These are phyloP conservation scores for Agrenia bidenticulata DNA, from an alignment of 2,888 invertebrate species.

Conservation along the genomic window DNA sequence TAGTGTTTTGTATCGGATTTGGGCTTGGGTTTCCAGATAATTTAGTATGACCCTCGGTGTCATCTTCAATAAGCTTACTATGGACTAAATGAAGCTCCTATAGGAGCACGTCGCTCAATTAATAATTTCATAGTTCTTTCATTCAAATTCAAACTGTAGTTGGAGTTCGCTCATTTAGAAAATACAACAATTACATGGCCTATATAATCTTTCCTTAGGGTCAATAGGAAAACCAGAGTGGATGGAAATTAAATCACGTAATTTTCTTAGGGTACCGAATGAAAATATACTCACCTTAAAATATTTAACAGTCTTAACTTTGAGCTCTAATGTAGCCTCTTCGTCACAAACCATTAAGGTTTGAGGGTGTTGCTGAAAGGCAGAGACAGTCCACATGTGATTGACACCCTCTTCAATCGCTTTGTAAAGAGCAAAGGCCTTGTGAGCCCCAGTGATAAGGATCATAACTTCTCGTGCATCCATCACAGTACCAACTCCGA, in stretches of 20 bases:
- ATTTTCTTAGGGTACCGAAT: no score
- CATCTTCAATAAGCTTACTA: constrained; percentile 74
- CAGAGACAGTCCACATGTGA: constrained; percentile 99
- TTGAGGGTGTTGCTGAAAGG: constrained; percentile 92
- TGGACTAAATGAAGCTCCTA: constrained; percentile 83
- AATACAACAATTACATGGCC: no score
- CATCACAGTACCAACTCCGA: constrained; percentile 99
- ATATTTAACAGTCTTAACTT: constrained; percentile 98
- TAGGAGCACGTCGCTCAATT: not conserved
- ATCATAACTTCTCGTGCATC: constrained; percentile 98
- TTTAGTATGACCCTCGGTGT: constrained; percentile 36
- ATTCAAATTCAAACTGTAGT: no score
- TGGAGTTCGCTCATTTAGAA: no score
- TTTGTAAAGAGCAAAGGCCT: constrained; percentile 93
- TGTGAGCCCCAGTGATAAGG: constrained; percentile 93
- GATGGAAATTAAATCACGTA: no score
- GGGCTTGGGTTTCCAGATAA: no score
- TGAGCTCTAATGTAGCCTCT: constrained; percentile 92
- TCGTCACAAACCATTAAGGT: constrained; percentile 96
- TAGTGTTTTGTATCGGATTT: no score
- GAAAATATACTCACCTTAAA: constrained; percentile 71
- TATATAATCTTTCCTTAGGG: no score
- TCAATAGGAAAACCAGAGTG: no score
- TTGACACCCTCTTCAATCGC: constrained; percentile 98
- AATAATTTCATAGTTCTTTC: no score